Base-by-base conservation (phyloP, 1,140 invertebrate genomes). In the Cephus cinctus region DNA sequence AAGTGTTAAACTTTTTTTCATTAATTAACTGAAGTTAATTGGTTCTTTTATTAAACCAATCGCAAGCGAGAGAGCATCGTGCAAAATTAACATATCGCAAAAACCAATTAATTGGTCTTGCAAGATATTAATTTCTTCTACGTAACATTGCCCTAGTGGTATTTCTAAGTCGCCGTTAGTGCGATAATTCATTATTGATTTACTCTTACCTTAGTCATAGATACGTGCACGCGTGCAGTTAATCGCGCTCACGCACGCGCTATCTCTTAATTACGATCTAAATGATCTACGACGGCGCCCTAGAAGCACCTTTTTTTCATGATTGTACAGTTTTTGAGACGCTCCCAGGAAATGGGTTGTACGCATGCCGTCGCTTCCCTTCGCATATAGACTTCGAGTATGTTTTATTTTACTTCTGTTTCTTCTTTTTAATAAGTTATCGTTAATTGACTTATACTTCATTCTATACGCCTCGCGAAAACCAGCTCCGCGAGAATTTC, bases 391-490 rank as follows among this genome's bases (percentile, higher is more conserved):
- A 41, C 16, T 18, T 41, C 14, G 20, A 21, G 16, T 16, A 41
- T 15, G 25, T 27, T 27, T 27, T 27, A 27, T 27, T n/a, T n/a
- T n/a, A n/a, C n/a, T n/a, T n/a, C n/a, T n/a, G n/a, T n/a, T n/a
- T n/a, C n/a, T n/a, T n/a, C n/a, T n/a, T n/a, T n/a, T n/a, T 36
- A 36, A 11, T 15, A 6, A 36, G 11, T 9, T 41, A 41, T 12
- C 36, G 27, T 56, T 56, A 56, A 52, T 52, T 52, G 50, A 52
- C 54, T 52, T 51, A 52, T 49, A 52, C 34, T 52, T 52, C 50
- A 56, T 56, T 34, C 46, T 56, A 50, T 42, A 48, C 19, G 19
- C 34, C 25, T 44, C 25, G 32, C 23, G 20, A 34, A 48, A 21
- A n/a, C 25, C 25, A 27, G 25, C 25, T 27, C n/a, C 6, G 6